These are phyloP conservation scores for Talpa occidentalis DNA, from an alignment of 2,113 vertebrate species.

Conservation along the genomic window DNA sequence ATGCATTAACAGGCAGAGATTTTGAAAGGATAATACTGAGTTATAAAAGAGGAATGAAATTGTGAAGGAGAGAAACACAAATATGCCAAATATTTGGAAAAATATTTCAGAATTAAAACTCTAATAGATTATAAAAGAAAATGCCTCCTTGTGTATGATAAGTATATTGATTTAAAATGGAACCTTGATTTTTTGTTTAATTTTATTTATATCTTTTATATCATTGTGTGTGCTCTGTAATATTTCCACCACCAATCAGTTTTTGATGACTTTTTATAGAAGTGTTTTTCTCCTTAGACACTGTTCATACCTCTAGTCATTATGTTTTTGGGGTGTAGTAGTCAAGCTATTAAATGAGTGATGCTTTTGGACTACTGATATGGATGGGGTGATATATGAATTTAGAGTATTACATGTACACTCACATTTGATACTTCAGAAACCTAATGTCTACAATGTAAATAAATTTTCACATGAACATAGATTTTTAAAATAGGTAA, in stretches of 20 bases:
- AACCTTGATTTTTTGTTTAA: not conserved
- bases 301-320: not conserved
- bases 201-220: too few relatives aligned
- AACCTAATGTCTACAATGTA: constrained; percentile 42
- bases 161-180: constrained; percentile 23
- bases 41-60: not conserved
- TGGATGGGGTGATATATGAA: not conserved
- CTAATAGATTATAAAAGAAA: not conserved
- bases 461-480: constrained; percentile 26
- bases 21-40: constrained; percentile 2
- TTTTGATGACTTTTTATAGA: constrained; percentile 20
- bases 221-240: too few relatives aligned
- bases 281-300: not conserved
- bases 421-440: constrained; percentile 27
- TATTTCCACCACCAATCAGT: not conserved
- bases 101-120: constrained; percentile 9
- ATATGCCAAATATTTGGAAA: not conserved
- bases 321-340: not conserved
- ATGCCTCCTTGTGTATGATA: not conserved
- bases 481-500: constrained; percentile 20
- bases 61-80: not conserved
- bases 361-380: constrained; percentile 43
- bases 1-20: not conserved
- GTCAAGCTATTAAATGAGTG: constrained; percentile 52
- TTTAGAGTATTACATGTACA: constrained; percentile 9